Percentiles rank a stretch among this genome's conserved stretches.
These are phyloP conservation scores for Mastomys natalensis DNA, from an alignment of 2,113 vertebrate species.

Conservation along the genomic window DNA sequence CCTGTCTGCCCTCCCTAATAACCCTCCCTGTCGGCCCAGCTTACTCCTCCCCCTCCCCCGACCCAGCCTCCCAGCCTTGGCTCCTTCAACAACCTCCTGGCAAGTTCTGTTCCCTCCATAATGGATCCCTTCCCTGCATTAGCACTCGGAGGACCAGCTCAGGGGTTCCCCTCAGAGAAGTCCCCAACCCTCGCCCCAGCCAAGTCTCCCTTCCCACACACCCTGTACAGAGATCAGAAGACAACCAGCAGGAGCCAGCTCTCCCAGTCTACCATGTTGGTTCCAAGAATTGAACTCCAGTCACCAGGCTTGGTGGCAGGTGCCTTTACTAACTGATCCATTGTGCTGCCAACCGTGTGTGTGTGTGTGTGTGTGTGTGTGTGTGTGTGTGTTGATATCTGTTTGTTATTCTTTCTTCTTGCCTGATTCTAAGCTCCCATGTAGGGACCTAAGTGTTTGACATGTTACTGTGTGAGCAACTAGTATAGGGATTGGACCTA, in stretches of 20 bases:
- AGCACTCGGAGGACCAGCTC: background rate
- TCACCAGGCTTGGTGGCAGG: too few relatives aligned
- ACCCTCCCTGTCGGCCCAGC: background rate
- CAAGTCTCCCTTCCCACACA: background rate
- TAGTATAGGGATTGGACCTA: background rate
- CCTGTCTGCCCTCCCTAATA: background rate
- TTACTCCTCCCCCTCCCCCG: background rate
- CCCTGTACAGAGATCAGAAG: background rate
- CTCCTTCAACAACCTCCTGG: background rate
- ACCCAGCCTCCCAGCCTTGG: background rate
- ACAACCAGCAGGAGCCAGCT: too few relatives aligned
- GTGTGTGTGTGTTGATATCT: background rate
- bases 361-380: background rate
- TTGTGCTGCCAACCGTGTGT: background rate
- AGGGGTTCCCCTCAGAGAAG: conserved; percentile 26
- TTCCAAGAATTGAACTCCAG: too few relatives aligned
- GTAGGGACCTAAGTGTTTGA: background rate
- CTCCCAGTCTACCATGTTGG: too few relatives aligned
- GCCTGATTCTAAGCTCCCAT: background rate
- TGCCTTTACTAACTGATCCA: too few relatives aligned
- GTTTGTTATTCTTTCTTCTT: background rate
- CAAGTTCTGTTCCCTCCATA: background rate
- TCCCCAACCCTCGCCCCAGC: background rate
- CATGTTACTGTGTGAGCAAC: background rate
- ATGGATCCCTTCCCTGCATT: background rate